A percentile compares a stretch with the other conserved stretches of the same genome.
Conservation (phyloP, 2,113 vertebrate species). For the Thalassarche chlororhynchos region DNA sequence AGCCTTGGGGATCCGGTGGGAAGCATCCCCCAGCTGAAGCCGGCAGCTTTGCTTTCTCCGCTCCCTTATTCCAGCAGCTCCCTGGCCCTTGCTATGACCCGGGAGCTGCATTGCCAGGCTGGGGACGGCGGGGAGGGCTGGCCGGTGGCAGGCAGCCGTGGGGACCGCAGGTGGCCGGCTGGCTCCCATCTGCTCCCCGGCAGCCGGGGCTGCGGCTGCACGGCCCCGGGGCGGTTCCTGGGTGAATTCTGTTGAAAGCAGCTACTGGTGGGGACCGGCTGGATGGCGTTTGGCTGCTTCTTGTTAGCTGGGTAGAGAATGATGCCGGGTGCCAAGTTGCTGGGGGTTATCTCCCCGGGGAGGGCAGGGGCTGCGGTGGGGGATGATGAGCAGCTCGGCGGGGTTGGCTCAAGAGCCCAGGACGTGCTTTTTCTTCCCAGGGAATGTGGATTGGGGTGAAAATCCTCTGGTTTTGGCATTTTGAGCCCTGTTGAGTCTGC, state of each 20-base stretch:
- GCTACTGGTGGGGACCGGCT: background rate
- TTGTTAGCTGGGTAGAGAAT: background rate
- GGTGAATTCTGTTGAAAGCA: constrained; percentile 6
- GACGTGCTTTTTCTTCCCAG: accelerated
- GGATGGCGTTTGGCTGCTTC: background rate
- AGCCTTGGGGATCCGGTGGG: background rate
- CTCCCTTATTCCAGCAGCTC: background rate
- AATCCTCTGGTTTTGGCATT: background rate
- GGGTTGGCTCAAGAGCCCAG: background rate
- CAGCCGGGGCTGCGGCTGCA: background rate
- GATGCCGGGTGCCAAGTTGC: accelerated
- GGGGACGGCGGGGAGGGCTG: background rate
- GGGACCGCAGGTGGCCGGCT: background rate
- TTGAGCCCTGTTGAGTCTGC: background rate
- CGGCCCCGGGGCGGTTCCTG: accelerated
- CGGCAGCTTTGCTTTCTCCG: background rate
- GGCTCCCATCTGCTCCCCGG: background rate
- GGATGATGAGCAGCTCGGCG: background rate
- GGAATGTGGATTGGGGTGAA: background rate
- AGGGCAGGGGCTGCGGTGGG: background rate
- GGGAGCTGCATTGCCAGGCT: background rate
- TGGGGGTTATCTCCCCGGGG: background rate
- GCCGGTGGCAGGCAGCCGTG: background rate
- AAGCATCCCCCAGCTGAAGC: background rate
- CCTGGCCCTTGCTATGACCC: background rate